These are phyloP conservation scores for Eupithecia centaureata DNA, from an alignment of 2,888 invertebrate species.

Conservation along the genomic window DNA sequence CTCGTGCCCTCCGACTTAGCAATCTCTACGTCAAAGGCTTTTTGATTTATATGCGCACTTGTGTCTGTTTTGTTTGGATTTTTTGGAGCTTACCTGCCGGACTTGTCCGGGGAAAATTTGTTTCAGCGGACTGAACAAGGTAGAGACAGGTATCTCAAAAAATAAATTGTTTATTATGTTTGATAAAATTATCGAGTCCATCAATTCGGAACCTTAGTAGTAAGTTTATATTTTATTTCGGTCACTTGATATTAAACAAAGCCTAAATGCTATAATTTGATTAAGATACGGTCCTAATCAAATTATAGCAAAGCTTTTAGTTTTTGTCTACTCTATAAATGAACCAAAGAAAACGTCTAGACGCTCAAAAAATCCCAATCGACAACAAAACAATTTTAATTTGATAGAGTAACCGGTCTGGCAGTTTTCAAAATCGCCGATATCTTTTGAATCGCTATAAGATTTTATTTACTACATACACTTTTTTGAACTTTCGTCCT, in stretches of 20 bases:
- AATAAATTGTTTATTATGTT: not conserved
- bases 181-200: not conserved
- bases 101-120: conserved; percentile 15
- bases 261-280: no score
- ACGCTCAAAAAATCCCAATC: conserved; percentile 42
- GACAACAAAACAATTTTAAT: conserved; percentile 58
- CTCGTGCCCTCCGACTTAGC: conserved; percentile 52
- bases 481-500: conserved; percentile 45
- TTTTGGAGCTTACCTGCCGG: conserved; percentile 31
- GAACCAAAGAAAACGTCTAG: conserved; percentile 51
- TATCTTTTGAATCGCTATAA: conserved; percentile 56
- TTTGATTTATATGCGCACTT: conserved; percentile 53
- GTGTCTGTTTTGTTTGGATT: conserved; percentile 35
- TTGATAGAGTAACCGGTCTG: conserved; percentile 57
- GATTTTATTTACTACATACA: conserved; percentile 55
- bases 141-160: not conserved
- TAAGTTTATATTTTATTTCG: not conserved
- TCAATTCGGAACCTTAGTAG: not conserved
- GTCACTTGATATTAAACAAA: not conserved
- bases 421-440: conserved; percentile 44
- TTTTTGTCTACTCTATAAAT: conserved; percentile 29
- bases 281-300: no score
- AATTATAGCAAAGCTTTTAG: not conserved
- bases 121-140: conserved; percentile 1
- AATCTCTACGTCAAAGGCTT: conserved; percentile 57